Percentiles rank a stretch among this genome's conserved stretches.
Evolutionary conservation across 2,113 vertebrate species (phyloP).

Genomic region (Cairina moschata): DNA sequence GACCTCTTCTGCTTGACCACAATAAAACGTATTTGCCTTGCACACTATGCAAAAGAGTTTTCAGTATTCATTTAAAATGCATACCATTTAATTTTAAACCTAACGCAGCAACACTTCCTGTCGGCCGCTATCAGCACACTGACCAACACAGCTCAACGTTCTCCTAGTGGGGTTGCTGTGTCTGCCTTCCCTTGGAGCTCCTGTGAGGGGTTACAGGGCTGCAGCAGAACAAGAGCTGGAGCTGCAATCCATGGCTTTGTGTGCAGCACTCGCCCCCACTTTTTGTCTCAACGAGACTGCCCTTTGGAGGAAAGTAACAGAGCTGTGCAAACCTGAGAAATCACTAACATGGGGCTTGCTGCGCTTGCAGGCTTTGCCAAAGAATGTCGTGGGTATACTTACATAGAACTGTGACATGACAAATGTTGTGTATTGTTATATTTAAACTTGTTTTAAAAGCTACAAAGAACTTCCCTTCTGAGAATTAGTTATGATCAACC

Average conservation of each 20-base stretch:
- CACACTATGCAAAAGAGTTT: neutral
- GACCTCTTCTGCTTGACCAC: neutral
- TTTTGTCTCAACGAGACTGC: neutral
- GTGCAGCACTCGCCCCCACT: rapidly evolving
- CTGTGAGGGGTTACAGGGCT: neutral
- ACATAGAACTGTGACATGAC: neutral
- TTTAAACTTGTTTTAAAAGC: constrained; percentile 8
- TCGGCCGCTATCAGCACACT: neutral
- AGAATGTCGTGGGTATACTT: neutral
- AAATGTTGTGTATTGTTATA: neutral
- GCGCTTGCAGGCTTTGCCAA: neutral
- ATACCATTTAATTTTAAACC: neutral
- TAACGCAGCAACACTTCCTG: neutral
- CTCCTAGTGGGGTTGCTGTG: neutral
- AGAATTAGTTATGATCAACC: constrained; percentile 74
- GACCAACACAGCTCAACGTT: neutral
- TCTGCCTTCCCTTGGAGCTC: neutral
- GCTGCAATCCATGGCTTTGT: neutral
- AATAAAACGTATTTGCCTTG: neutral
- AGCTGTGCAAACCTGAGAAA: neutral
- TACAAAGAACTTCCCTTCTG: constrained; percentile 77
- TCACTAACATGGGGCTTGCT: neutral
- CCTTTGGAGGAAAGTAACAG: neutral
- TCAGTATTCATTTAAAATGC: neutral
- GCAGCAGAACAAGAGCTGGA: neutral